Percentiles rank a stretch among this genome's conserved stretches.
phyloP scores from a whole-genome alignment of 2,888 invertebrate genomes.

The Cyclophora albipunctata region DNA sequence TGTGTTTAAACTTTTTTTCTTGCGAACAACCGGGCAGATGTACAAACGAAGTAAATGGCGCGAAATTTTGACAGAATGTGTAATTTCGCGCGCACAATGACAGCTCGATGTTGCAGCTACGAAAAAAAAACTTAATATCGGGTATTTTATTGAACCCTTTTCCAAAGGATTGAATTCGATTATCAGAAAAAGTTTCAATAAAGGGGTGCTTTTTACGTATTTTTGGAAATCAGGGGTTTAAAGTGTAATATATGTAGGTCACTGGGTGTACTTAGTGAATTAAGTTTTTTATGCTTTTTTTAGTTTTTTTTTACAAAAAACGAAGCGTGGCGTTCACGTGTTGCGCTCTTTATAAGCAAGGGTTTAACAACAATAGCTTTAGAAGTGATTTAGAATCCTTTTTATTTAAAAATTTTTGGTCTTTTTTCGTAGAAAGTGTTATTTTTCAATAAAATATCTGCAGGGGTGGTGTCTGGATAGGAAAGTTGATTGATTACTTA shows the following conservation, averaged over 20 bases:
- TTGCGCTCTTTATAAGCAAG: constrained; percentile 53
- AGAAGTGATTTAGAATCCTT: constrained; percentile 63
- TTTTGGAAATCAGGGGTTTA: constrained; percentile 51
- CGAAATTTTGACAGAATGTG: constrained; percentile 71
- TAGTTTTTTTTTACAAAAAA: constrained; percentile 35
- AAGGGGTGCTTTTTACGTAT: constrained; percentile 60
- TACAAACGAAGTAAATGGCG: constrained; percentile 65
- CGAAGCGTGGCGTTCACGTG: constrained; percentile 57
- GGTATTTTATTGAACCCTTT: constrained; percentile 68
- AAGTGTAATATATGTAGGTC: constrained; percentile 60
- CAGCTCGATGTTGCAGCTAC: constrained; percentile 34
- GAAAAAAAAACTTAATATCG: constrained; percentile 54
- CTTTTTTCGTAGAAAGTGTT: constrained; percentile 38
- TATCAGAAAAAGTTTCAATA: constrained; percentile 52
- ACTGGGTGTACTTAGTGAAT: constrained; percentile 57
- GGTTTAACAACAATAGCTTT: constrained; percentile 68
- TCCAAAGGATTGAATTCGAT: constrained; percentile 74
- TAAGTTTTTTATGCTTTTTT: constrained; percentile 43
- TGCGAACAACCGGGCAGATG: constrained; percentile 49
- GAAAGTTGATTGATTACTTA: constrained; percentile 46
- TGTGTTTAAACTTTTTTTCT: constrained; percentile 61
- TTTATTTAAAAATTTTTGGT: constrained; percentile 53
- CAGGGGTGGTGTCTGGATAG: constrained; percentile 40
- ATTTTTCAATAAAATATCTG: constrained; percentile 38
- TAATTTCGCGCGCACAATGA: constrained; percentile 63